Evolutionary conservation across 2,113 vertebrate genomes (phyloP), one percentile per base, ranked within the genome.

Genomic region (Turnix velox): DNA sequence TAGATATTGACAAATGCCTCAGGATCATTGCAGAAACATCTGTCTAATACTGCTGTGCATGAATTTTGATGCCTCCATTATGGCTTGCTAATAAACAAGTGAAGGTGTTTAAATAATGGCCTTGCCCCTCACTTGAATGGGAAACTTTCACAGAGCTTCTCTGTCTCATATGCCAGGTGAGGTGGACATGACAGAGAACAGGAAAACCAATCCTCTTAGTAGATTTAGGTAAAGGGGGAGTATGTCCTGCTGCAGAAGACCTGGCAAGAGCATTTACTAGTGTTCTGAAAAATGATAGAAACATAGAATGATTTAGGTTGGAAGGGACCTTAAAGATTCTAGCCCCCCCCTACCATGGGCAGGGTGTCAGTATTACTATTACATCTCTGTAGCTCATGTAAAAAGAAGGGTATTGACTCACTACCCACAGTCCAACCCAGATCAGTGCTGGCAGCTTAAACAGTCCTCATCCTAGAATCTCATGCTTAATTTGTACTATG

Each of bases 331-430:
- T n/a, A n/a, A n/a, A n/a, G n/a, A n/a, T n/a, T n/a, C n/a, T n/a
- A n/a, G n/a, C n/a, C n/a, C n/a, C n/a, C n/a, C n/a, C n/a, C n/a
- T n/a, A n/a, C n/a, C n/a, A n/a, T n/a, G n/a, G n/a, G n/a, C n/a
- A n/a, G n/a, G n/a, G n/a, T n/a, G n/a, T n/a, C n/a, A n/a, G n/a
- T 37, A 40, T 22, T 12, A 22, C 0, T 28, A 11, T 65, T 2
- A 16, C 17, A 24, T 17, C 62, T 46, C 3, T 8, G 45, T 7
- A 52, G 5, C 37, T 57, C 8, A 71, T 88, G n/a, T 61, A 11
- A 85, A 63, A 42, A 7, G 27, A 45, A 59, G 16, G 2, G 2
- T 42, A 25, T 33, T 51, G 37, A 13, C 17, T 83, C n/a, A n/a
- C n/a, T n/a, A 15, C 20, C 59, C 25, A 20, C 5, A 23, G 45